These are phyloP conservation scores for Agrotis ipsilon DNA, from an alignment of 2,888 invertebrate genomes.

Conservation along the genomic window DNA sequence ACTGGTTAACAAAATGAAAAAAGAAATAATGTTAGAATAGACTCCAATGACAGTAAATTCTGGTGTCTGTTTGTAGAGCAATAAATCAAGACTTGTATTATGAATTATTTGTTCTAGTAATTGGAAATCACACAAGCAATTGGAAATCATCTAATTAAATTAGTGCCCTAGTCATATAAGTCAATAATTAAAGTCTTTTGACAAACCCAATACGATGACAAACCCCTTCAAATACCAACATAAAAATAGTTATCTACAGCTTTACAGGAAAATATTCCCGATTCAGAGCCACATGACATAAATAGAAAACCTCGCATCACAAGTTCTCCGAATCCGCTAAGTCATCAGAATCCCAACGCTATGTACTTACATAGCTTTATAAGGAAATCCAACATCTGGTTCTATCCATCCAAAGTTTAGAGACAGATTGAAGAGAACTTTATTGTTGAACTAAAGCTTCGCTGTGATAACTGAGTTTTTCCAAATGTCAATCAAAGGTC, in stretches of 20 bases:
- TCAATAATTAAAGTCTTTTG: too few relatives aligned
- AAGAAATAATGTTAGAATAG: conserved; percentile 35
- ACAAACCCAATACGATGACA: neutral
- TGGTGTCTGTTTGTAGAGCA: conserved; percentile 12
- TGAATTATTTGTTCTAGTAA: neutral
- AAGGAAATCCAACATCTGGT: conserved; percentile 54
- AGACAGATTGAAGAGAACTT: conserved; percentile 11
- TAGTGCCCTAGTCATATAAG: too few relatives aligned
- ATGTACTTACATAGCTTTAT: conserved; percentile 16
- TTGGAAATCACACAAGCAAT: too few relatives aligned
- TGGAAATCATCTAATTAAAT: too few relatives aligned
- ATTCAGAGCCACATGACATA: conserved; percentile 9
- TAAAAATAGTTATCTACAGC: neutral
- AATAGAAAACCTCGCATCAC: conserved; percentile 36
- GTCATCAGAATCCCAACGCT: conserved; percentile 25
- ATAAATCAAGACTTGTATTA: neutral
- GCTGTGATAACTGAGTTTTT: conserved; percentile 1
- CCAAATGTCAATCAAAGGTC: neutral
- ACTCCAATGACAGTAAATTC: conserved; percentile 41
- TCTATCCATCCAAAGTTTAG: conserved; percentile 11
- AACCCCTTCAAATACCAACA: neutral
- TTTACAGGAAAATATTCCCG: neutral
- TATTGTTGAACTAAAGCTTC: conserved; percentile 9
- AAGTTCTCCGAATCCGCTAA: conserved; percentile 43
- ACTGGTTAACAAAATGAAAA: conserved; percentile 56